Evolutionary conservation across 1,140 invertebrate species (phyloP), one percentile per base, ranked within the genome.

Genomic region (Anastrepha ludens): DNA sequence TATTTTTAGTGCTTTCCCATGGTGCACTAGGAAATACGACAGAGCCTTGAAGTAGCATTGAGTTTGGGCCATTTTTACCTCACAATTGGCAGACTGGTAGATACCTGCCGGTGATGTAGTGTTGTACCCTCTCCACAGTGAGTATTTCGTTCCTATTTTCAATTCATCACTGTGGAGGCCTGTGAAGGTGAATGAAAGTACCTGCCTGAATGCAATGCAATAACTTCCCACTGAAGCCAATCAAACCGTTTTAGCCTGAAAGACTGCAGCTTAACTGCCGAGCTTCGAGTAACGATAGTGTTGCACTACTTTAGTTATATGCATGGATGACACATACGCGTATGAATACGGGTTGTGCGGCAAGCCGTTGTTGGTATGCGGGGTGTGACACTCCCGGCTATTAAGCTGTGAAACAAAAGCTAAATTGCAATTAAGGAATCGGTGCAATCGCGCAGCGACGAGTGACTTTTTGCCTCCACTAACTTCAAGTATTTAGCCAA

Each of bases 321-420:
- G 60, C 15, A 62, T 62, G 60, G 8, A n/a, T 62, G 29, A 17
- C n/a, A 62, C n/a, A 62, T 62, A n/a, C 1, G 15, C 15, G 15
- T 62, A n/a, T 62, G 60, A 15, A 2, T 4, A 17, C 0, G 5
- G 13, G 13, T 1, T 62, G 60, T 15, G 60, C 29, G 29, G 29
- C 29, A 29, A 29, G 29, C 64, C 4, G 17, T 29, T 29, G n/a
- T 7, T 29, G 29, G 7, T 29, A 67, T 67, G 64, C 64, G 5
- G 29, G 0, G 11, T 67, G 64, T 7, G n/a, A 11, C 64, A 67
- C 11, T 5, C 20, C 11, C 6, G 64, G n/a, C 2, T 1, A 39
- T 67, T 67, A 39, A 67, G 64, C 64, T 29, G 29, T 67, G 20
- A 67, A 67, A 67, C 64, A 29, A 67, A 44, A 67, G 64, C n/a